Evolutionary conservation across 2,797 vertebrate genomes (phyloP).

Genomic region (Argyrosomus regius): DNA sequence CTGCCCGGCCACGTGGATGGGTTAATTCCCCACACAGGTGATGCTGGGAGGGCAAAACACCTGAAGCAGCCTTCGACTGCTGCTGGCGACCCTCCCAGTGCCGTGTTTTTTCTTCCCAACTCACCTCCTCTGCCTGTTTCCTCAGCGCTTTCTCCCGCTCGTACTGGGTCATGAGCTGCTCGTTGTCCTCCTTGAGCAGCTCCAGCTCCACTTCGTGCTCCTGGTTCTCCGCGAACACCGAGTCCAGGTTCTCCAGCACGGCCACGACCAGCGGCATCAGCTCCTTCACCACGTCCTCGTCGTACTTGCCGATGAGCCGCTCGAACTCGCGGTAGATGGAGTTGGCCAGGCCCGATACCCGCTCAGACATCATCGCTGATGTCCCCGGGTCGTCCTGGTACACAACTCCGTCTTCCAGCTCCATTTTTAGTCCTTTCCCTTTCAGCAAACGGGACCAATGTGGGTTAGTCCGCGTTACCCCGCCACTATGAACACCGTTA

Average conservation of each 20-base stretch:
- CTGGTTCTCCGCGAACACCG: slow-evolving; percentile 94
- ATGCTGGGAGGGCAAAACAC: slow-evolving; percentile 32
- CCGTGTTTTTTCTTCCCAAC: slow-evolving; percentile 23
- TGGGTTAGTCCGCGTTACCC: slow-evolving; percentile 50
- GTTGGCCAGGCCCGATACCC: slow-evolving; percentile 95
- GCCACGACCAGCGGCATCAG: slow-evolving; percentile 96
- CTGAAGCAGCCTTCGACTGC: not conserved
- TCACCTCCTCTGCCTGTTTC: slow-evolving; percentile 95
- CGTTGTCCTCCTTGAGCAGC: slow-evolving; percentile 97
- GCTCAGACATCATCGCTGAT: slow-evolving; percentile 94
- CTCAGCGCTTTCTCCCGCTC: slow-evolving; percentile 95
- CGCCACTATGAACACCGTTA: slow-evolving; percentile 59
- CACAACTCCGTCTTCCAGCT: slow-evolving; percentile 96
- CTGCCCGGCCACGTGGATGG: slow-evolving; percentile 61
- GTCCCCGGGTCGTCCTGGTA: slow-evolving; percentile 94
- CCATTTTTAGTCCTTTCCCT: slow-evolving; percentile 85
- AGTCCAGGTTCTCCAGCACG: slow-evolving; percentile 95
- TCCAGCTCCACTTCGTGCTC: slow-evolving; percentile 97
- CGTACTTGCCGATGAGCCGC: slow-evolving; percentile 93
- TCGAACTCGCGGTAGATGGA: slow-evolving; percentile 97
- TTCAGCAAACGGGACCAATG: slow-evolving; percentile 60
- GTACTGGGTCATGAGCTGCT: slow-evolving; percentile 97
- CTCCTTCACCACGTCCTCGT: slow-evolving; percentile 96
- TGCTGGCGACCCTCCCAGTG: not conserved
- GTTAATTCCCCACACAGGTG: slow-evolving; percentile 25